Evolutionary conservation across 2,888 invertebrate species (phyloP), one percentile per base, ranked within the genome.

Genomic region (Limnephilus lunatus): DNA sequence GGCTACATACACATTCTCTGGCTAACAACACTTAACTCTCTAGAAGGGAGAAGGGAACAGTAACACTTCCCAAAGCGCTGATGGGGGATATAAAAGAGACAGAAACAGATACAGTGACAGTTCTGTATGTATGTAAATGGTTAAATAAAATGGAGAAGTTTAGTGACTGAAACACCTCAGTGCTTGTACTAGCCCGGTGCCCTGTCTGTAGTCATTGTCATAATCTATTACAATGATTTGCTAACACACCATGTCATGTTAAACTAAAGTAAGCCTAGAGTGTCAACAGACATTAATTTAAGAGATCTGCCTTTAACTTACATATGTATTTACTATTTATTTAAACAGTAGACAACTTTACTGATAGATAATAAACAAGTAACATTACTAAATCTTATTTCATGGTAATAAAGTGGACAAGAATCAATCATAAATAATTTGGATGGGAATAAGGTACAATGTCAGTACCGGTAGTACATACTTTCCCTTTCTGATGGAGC

Each of bases 241-340:
- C 92, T 91, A 90, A 89, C 91, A 89, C 91, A 87, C 90, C 89
- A 80, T 92, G 91, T 92, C 93, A 92, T 92, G 92, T 92, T 88
- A 93, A 91, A 92, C 91, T 93, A 92, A 93, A 88, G 92, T 81
- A 91, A 92, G 81, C 92, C 92, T 92, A 92, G 31, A 85, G 81
- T 85, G 91, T 92, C 91, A 93, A 92, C 92, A 93, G 92, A 93
- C 92, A 90, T 94, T 94, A 95, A 90, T 95, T 94, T 95, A 96
- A 96, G 96, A 96, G 96, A 96, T 96, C 96, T 96, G 95, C 95
- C 95, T 95, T 96, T 95, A 95, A 95, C 85, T 91, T 91, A 91
- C n/a, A 81, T 85, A 48, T 48, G 48, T 48, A 89, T 89, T 89
- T 92, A 92, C 88, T 80, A 80, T 31, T 88, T 80, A 88, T 68